Conservation (phyloP, 2,113 vertebrate species). For the Nothocercus nigrocapillus region DNA sequence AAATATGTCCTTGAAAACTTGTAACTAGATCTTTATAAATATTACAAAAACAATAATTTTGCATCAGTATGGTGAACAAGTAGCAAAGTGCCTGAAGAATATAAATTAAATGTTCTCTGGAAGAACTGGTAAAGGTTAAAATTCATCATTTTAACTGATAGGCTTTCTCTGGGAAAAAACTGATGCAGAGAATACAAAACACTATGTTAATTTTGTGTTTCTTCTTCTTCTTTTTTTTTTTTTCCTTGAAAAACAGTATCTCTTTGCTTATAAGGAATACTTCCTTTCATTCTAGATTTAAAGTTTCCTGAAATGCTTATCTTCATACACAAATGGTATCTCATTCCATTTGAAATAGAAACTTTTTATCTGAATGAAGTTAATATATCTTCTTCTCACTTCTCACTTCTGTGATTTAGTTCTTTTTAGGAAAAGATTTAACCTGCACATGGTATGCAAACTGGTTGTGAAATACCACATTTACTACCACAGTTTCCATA, state of each 20-base stretch:
- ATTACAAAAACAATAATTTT: slow-evolving; percentile 82
- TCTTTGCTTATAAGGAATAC: slow-evolving; percentile 30
- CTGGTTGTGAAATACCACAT: slow-evolving; percentile 18
- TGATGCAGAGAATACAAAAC: slow-evolving; percentile 78
- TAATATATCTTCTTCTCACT: not conserved
- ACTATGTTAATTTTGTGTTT: slow-evolving; percentile 71
- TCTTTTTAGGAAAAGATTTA: slow-evolving; percentile 7
- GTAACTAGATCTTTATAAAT: slow-evolving; percentile 75
- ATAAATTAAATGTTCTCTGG: slow-evolving; percentile 82
- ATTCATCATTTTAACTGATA: slow-evolving; percentile 88
- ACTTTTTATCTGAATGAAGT: not conserved
- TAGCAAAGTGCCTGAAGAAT: slow-evolving; percentile 80
- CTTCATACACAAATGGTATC: not conserved
- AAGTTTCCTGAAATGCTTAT: slow-evolving; percentile 1
- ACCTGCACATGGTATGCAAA: not conserved
- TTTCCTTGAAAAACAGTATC: slow-evolving; percentile 26
- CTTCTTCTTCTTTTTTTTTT: not conserved
- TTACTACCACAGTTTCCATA: slow-evolving; percentile 48
- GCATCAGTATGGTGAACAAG: slow-evolving; percentile 79
- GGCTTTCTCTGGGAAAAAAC: slow-evolving; percentile 78
- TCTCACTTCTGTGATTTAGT: not conserved
- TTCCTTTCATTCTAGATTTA: slow-evolving; percentile 33
- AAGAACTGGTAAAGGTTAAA: slow-evolving; percentile 86
- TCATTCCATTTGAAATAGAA: slow-evolving; percentile 14
- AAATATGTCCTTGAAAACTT: slow-evolving; percentile 78